A percentile compares a stretch with the other conserved stretches of the same genome.
Evolutionary conservation across 2,797 vertebrate genomes (phyloP).

Genomic region (Alectoris magna): DNA sequence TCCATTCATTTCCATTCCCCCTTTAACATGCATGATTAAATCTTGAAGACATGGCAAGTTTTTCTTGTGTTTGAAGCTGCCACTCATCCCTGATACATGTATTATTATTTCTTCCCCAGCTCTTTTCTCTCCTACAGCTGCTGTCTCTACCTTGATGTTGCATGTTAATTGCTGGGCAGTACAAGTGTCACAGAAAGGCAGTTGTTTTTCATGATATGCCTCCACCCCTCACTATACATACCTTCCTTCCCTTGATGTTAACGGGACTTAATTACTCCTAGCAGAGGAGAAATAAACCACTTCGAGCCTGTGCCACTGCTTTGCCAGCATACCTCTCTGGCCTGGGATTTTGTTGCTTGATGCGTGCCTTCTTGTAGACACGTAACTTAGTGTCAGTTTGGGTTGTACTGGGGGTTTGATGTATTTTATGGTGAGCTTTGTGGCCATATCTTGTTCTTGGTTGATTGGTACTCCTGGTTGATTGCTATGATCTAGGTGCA

Average conservation of each 20-base stretch:
- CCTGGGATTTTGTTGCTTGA: neutral
- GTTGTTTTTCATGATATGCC: neutral
- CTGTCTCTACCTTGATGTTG: neutral
- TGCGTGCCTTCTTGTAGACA: neutral
- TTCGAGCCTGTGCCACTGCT: neutral
- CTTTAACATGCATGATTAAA: neutral
- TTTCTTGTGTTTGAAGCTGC: neutral
- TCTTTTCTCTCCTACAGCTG: neutral
- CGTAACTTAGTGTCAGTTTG: neutral
- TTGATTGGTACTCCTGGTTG: neutral
- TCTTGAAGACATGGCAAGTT: neutral
- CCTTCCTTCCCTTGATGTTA: constrained; percentile 29
- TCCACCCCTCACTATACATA: neutral
- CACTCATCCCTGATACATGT: neutral
- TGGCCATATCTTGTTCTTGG: neutral
- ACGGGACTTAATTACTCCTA: constrained; percentile 45
- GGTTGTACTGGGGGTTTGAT: rapidly evolving
- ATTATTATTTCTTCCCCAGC: neutral
- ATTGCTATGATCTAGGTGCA: neutral
- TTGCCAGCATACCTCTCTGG: neutral
- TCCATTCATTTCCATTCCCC: neutral
- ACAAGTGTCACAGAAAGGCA: neutral
- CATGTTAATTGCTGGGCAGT: neutral
- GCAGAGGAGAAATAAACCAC: neutral
- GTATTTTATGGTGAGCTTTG: neutral